Evolutionary conservation across 2,113 vertebrate species (phyloP).

Genomic region (Crotalus helleri): DNA sequence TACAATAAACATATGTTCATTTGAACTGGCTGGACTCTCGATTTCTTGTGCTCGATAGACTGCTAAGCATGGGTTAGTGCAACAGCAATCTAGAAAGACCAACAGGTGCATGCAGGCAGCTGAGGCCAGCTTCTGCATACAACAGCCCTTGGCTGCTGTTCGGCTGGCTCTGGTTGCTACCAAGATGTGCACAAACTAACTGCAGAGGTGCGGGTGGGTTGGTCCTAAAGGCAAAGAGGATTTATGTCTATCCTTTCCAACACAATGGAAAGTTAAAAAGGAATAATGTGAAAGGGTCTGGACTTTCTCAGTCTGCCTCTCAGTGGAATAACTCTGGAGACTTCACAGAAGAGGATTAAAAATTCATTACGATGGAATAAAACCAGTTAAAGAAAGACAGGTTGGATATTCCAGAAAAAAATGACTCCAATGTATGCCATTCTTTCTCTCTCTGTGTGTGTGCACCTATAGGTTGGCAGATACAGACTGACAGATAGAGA

Average conservation of each 20-base stretch:
- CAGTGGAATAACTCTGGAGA: neutral
- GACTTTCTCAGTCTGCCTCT: neutral
- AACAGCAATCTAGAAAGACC: neutral
- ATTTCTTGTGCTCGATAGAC: neutral
- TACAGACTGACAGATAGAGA: neutral
- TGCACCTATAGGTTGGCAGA: neutral
- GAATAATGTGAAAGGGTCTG: neutral
- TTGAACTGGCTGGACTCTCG: neutral
- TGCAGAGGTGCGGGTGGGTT: neutral
- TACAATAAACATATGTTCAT: neutral
- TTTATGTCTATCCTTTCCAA: neutral
- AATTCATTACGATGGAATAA: neutral
- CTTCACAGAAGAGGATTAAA: neutral
- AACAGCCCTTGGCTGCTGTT: neutral
- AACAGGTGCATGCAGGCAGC: neutral
- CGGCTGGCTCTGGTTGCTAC: neutral
- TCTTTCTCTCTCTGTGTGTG: neutral
- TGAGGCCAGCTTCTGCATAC: neutral
- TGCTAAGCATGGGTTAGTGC: neutral
- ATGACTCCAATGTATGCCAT: neutral
- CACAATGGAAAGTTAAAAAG: neutral
- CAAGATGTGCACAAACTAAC: neutral
- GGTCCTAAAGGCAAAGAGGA: neutral
- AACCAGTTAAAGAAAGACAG: neutral
- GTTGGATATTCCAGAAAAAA: neutral